These are phyloP conservation scores for Eupristina koningsbergeri DNA, from an alignment of 1,140 invertebrate species.

Conservation along the genomic window DNA sequence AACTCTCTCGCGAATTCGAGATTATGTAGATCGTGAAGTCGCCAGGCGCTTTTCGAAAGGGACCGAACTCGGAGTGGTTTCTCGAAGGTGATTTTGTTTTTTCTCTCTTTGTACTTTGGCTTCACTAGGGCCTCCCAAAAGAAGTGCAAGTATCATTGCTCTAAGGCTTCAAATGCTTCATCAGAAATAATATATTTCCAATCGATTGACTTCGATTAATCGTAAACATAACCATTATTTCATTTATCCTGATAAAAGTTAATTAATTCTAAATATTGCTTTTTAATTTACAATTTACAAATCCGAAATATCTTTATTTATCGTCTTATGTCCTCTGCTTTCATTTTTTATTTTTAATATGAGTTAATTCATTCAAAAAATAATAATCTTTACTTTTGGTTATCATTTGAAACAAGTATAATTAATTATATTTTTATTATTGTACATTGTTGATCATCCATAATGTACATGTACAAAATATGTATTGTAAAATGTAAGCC, in stretches of 20 bases:
- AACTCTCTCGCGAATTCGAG: constrained; percentile 15
- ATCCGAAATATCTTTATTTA: too few relatives aligned
- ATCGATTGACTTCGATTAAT: background rate
- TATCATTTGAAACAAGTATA: background rate
- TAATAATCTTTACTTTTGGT: too few relatives aligned
- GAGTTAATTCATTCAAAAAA: too few relatives aligned
- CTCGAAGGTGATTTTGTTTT: constrained; percentile 22
- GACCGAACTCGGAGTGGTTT: constrained; percentile 1
- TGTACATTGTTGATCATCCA: too few relatives aligned
- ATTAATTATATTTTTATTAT: background rate
- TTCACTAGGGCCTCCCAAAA: background rate
- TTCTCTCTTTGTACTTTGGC: background rate
- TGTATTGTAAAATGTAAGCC: too few relatives aligned
- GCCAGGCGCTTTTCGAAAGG: constrained; percentile 14
- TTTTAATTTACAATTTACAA: too few relatives aligned
- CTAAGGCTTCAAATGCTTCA: background rate
- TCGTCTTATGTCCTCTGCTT: too few relatives aligned
- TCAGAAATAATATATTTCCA: background rate
- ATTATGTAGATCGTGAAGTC: constrained; percentile 31
- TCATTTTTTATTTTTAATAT: too few relatives aligned
- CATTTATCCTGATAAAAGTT: background rate
- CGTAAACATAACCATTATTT: background rate
- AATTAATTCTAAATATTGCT: background rate
- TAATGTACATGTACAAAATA: too few relatives aligned
- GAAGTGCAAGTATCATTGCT: background rate